Evolutionary conservation across 2,888 invertebrate species (phyloP), one percentile per base, ranked within the genome.

Genomic region (Yponomeuta sedellus): DNA sequence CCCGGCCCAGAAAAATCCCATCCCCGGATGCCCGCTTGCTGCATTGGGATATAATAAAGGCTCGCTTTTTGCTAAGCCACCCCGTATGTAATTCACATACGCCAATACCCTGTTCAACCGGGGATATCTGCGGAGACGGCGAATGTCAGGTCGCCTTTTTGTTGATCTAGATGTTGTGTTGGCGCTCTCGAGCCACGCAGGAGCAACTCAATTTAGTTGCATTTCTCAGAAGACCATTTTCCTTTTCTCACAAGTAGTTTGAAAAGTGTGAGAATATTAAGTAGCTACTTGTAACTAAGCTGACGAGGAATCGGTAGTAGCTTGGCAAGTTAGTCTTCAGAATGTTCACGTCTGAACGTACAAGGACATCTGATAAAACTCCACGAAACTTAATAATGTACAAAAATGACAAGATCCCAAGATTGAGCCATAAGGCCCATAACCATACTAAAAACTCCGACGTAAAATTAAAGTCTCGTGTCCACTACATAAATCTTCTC

Each of bases 181-280:
- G 44, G 44, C 16, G 72, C 74, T 74, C 75, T 71, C 74, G 28
- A 72, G 69, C 71, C 70, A 67, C 75, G 69, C 69, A 71, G 70
- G 70, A 70, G 67, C 64, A 61, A 66, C 68, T 61, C 68, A 72
- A 73, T 77, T 78, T 79, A 77, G 78, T 81, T 80, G 79, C 81
- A 81, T 85, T 84, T 87, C 86, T 81, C 74, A 78, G 85, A 86
- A 86, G 79, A 77, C 79, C 81, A 86, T 85, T 84, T 82, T 83
- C 82, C 83, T 86, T 85, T 81, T 86, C 85, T 85, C 81, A 82
- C 77, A 74, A 75, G 25, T 59, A 11, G 59, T 59, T 59, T 59
- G 22, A 22, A 59, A 20, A 22, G 59, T 59, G 59, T 59, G 59
- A 59, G 20, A 25, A 59, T 59, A 59, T 20, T 19, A 59, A 16